These are phyloP conservation scores for Caenorhabditis elegans DNA, from an alignment of 1,140 invertebrate species.

Conservation along the genomic window WBcel235 BX284602.5:11134501-11135000, in stretches of 20 bases:
- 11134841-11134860: constrained; percentile 32
- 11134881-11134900: not conserved
- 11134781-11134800: not conserved
- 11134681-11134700: constrained; percentile 1
- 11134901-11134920: constrained; percentile 5
- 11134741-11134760: constrained; percentile 29
- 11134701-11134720: constrained; percentile 25
- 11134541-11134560: not conserved
- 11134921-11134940: not conserved
- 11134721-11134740: constrained; percentile 3
- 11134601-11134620: not conserved
- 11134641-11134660: not conserved
- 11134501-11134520: not conserved
- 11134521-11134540: not conserved
- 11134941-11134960: too few relatives aligned
- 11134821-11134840: constrained; percentile 28
- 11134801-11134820: constrained; percentile 23
- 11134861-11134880: constrained; percentile 15
- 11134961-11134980: too few relatives aligned
- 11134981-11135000: too few relatives aligned
- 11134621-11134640: too few relatives aligned
- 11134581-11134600: constrained; percentile 12
- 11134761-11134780: not conserved
- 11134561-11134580: not conserved
- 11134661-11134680: not conserved